Evolutionary conservation across 2,113 vertebrate genomes (phyloP).

Genomic region (Paradoxurus hermaphroditus): DNA sequence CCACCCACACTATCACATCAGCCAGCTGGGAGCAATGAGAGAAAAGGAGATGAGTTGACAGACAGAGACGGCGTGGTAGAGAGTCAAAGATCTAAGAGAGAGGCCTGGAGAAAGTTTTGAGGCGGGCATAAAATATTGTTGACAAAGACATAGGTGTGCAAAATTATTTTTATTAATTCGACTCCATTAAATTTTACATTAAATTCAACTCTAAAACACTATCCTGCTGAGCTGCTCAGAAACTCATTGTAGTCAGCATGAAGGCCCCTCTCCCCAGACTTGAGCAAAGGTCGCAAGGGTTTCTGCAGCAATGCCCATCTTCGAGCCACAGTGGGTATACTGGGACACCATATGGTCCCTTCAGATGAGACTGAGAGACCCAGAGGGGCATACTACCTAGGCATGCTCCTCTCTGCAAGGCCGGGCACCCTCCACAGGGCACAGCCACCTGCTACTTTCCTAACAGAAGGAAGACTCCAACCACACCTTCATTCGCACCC

Average conservation of each 20-base stretch:
- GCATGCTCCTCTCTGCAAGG: background rate
- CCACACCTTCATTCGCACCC: background rate
- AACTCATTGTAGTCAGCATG: background rate
- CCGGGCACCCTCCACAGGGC: background rate
- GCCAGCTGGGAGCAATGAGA: background rate
- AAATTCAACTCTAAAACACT: background rate
- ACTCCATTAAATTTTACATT: background rate
- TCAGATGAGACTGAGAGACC: background rate
- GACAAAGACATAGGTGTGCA: background rate
- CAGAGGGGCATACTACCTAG: background rate
- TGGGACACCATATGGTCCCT: background rate
- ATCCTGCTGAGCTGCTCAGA: background rate
- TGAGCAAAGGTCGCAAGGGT: background rate
- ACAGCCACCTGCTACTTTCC: background rate
- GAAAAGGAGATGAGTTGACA: background rate
- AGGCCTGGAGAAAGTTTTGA: background rate
- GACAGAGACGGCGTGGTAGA: background rate
- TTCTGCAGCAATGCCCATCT: background rate
- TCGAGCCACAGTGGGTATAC: background rate
- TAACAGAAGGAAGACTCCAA: background rate
- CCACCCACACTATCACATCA: background rate
- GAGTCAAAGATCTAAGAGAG: background rate
- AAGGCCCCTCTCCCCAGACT: background rate
- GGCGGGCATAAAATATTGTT: background rate
- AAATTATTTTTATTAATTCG: background rate